phyloP scores from a whole-genome alignment of 2,888 invertebrate genomes.

The Ditylenchus weischeri region DNA sequence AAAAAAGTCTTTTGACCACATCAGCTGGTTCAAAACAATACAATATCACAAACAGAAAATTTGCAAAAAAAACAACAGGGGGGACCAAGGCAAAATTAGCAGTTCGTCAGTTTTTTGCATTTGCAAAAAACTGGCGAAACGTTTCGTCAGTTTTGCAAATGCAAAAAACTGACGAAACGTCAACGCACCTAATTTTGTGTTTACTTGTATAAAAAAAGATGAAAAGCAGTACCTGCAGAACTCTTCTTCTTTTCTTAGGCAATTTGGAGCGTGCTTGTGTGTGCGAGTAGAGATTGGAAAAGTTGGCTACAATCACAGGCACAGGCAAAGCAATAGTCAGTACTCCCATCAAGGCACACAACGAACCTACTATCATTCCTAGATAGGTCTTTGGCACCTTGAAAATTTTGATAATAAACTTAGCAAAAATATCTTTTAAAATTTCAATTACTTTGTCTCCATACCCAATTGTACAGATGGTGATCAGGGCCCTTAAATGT shows the following conservation, averaged over 20 bases:
- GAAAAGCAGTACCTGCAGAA: conserved; percentile 33
- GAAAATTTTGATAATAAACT: too few species aligned
- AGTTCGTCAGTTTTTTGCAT: too few species aligned
- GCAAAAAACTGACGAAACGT: too few species aligned
- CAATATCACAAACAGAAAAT: too few species aligned
- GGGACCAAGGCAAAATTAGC: too few species aligned
- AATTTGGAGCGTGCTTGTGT: conserved; percentile 54
- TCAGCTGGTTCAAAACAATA: too few species aligned
- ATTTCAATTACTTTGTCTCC: conserved; percentile 50
- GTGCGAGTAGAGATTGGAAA: conserved; percentile 54
- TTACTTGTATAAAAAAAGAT: background rate
- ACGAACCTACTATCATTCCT: conserved; percentile 54
- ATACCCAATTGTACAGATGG: conserved; percentile 52
- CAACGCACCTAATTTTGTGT: too few species aligned
- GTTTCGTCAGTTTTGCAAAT: too few species aligned
- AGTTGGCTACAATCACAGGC: conserved; percentile 54
- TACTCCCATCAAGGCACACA: conserved; percentile 56
- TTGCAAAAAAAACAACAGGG: too few species aligned
- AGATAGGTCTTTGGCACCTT: conserved; percentile 40
- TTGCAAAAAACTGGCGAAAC: too few species aligned
- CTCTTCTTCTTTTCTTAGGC: conserved; percentile 53
- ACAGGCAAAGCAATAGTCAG: conserved; percentile 54
- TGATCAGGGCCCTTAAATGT: conserved; percentile 37
- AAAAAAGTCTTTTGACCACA: too few species aligned
- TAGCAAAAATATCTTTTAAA: too few species aligned